phyloP scores from a whole-genome alignment of 2,888 invertebrate genomes.

The Augiades crinisus region DNA sequence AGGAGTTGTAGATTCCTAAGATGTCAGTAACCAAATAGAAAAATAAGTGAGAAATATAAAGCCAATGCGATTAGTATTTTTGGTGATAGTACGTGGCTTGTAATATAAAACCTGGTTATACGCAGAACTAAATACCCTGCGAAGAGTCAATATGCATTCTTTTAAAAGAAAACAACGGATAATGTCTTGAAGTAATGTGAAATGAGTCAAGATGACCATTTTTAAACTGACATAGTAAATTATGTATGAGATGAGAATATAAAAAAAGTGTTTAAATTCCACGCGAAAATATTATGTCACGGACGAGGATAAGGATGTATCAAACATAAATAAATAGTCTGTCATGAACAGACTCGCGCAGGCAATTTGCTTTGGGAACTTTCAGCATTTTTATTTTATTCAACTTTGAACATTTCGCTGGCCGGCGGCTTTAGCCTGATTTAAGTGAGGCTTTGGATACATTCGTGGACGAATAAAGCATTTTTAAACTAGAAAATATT shows the following conservation, averaged over 20 bases:
- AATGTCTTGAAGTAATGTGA: slow-evolving; percentile 3
- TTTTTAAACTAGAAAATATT: slow-evolving; percentile 27
- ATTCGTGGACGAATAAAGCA: slow-evolving; percentile 23
- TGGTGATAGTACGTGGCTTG: not conserved
- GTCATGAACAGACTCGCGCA: slow-evolving; percentile 34
- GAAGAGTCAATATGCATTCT: not conserved
- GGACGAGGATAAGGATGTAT: slow-evolving; percentile 25
- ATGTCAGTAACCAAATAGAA: no score
- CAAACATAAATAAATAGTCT: slow-evolving; percentile 39
- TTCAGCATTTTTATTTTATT: slow-evolving; percentile 34
- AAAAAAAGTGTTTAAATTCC: slow-evolving; percentile 4
- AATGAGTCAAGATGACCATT: not conserved
- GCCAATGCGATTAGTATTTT: not conserved
- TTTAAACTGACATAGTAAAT: not conserved
- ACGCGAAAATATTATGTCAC: slow-evolving; percentile 16
- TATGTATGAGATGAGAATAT: not conserved
- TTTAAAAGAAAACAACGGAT: no score
- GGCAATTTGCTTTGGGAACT: slow-evolving; percentile 34
- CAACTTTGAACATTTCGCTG: slow-evolving; percentile 33
- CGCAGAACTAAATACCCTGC: not conserved
- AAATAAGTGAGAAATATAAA: no score
- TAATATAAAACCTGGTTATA: slow-evolving; percentile 2
- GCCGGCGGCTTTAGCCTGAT: slow-evolving; percentile 29
- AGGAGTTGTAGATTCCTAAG: no score
- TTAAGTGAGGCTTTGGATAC: slow-evolving; percentile 26